These are phyloP conservation scores for Myotis pilosus DNA, from an alignment of 2,797 vertebrate species.

Conservation along the genomic window DNA sequence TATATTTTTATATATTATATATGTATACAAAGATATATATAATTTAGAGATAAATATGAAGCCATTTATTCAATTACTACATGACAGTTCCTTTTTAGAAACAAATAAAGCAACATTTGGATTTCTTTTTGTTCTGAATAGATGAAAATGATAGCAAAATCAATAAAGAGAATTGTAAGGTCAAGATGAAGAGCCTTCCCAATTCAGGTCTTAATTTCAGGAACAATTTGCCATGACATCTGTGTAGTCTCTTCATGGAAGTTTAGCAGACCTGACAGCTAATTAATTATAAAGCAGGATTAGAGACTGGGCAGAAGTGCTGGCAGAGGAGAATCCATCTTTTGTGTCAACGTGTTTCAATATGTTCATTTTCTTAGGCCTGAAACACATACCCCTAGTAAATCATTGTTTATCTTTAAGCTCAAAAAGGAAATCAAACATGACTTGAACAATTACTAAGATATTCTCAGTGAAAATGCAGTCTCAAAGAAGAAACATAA, in stretches of 20 bases:
- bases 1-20: background rate
- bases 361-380: constrained; percentile 63
- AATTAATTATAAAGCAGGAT: constrained; percentile 84
- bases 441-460: constrained; percentile 82
- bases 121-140: constrained; percentile 68
- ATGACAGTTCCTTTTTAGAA: constrained; percentile 19
- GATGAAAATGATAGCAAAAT: constrained; percentile 81
- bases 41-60: background rate
- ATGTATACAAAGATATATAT: background rate
- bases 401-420: constrained; percentile 80
- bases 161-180: constrained; percentile 81
- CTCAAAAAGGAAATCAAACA: constrained; percentile 83
- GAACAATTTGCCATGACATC: constrained; percentile 79
- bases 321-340: constrained; percentile 80
- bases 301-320: constrained; percentile 75
- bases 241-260: constrained; percentile 70
- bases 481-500: constrained; percentile 70
- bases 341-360: constrained; percentile 77
- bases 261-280: constrained; percentile 84
- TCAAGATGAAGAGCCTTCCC: constrained; percentile 75
- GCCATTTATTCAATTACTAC: background rate
- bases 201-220: constrained; percentile 82
- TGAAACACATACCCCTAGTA: constrained; percentile 72
- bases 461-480: constrained; percentile 74
- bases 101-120: constrained; percentile 34